Evolutionary conservation across 2,113 vertebrate genomes (phyloP), one percentile per base, ranked within the genome.

Genomic region (Bos taurus): DNA sequence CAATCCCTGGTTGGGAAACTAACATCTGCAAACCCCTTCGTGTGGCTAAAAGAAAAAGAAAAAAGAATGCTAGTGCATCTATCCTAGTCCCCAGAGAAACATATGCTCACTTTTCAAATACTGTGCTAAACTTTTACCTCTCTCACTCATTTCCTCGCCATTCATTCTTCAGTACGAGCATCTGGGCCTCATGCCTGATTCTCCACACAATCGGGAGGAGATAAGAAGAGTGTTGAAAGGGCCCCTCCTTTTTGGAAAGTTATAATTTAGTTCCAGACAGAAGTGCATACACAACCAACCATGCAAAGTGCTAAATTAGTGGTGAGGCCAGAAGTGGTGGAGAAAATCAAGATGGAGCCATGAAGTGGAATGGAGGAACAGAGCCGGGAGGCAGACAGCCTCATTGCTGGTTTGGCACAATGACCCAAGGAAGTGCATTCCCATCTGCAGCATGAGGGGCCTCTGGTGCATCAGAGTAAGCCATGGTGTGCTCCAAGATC

Each of bases 241-340:
- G 40, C 71, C 74, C 36, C 67, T 92, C 88, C 89, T 74, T 95
- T 92, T 64, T 26, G 64, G 85, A 91, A 94, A 95, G 85, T 95
- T 98, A 60, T 98, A 97, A 98, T 98, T 98, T 97, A 86, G 93
- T 80, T 92, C 91, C 90, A 98, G 97, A 94, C 88, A 46, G 96
- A 97, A 98, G 93, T 97, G 89, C 54, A 28, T 94, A 94, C 90
- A 97, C 71, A 92, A 89, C 92, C 95, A 94, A 96, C 92, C 50
- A 89, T 36, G 52, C 93, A 46, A 97, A 97, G 95, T 89, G 94
- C 92, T 98, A 94, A 97, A 96, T 98, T 97, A 97, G 90, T 87
- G 82, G 90, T 98, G 77, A 96, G 94, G 80, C 95, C 86, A 93
- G 81, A 98, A 95, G 85, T 77, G 96, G 96, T 33, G 1, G 80